Evolutionary conservation across 2,888 invertebrate genomes (phyloP).

Genomic region (Rhagium mordax): DNA sequence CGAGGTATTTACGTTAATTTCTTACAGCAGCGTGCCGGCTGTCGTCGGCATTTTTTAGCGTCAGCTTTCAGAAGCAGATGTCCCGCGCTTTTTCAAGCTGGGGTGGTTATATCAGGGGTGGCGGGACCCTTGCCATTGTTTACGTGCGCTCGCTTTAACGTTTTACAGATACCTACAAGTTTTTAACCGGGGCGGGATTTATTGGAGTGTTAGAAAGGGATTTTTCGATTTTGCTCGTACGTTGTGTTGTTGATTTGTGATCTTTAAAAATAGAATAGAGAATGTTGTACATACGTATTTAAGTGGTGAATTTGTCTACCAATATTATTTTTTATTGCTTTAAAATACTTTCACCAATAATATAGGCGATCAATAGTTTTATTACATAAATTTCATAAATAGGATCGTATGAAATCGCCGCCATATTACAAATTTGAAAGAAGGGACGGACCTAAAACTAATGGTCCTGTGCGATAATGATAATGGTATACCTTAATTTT

Average conservation of each 20-base stretch:
- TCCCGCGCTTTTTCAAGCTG: slow-evolving; percentile 15
- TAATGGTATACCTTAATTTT: too few relatives aligned
- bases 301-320: background rate
- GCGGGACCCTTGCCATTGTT: background rate
- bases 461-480: too few relatives aligned
- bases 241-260: background rate
- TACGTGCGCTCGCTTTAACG: background rate
- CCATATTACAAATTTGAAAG: too few relatives aligned
- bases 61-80: slow-evolving; percentile 10
- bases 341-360: too few relatives aligned
- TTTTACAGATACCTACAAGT: background rate
- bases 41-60: slow-evolving; percentile 2
- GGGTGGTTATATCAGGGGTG: slow-evolving; percentile 10
- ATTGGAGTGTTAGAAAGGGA: background rate
- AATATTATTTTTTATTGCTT: too few relatives aligned
- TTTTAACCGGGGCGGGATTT: background rate
- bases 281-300: background rate
- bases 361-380: too few relatives aligned
- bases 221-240: background rate
- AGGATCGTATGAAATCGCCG: too few relatives aligned
- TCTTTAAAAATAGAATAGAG: background rate
- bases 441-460: too few relatives aligned
- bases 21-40: background rate
- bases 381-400: too few relatives aligned
- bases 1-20: slow-evolving; percentile 16